These are phyloP conservation scores for Ophion slaviceki DNA, from an alignment of 2,888 invertebrate genomes.

Conservation along the genomic window DNA sequence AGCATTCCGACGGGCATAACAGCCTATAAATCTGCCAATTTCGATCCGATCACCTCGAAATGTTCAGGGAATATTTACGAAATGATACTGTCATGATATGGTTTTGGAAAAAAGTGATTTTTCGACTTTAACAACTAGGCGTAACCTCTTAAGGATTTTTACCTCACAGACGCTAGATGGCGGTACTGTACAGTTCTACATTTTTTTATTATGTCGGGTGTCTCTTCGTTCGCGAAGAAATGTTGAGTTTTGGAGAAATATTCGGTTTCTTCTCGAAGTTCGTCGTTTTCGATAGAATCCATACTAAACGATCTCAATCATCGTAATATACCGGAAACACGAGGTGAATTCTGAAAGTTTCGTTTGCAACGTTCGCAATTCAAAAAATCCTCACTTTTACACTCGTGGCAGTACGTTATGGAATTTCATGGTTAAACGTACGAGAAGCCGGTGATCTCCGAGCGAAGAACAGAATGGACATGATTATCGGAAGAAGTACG, in stretches of 20 bases:
- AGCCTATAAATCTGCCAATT: too few species aligned
- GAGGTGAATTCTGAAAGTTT: neutral
- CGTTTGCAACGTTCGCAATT: neutral
- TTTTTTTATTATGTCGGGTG: neutral
- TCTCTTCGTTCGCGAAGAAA: constrained; percentile 10
- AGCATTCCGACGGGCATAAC: too few species aligned
- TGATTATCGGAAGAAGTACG: constrained; percentile 69
- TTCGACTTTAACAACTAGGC: too few species aligned
- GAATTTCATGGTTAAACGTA: constrained; percentile 60
- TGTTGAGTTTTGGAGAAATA: constrained; percentile 1
- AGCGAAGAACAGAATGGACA: constrained; percentile 70
- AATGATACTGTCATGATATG: too few species aligned
- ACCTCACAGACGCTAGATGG: neutral
- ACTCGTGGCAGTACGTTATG: constrained; percentile 26
- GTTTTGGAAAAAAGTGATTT: too few species aligned
- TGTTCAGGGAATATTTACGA: too few species aligned
- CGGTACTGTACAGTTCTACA: constrained; percentile 10
- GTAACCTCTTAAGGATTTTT: neutral
- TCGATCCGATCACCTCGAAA: too few species aligned
- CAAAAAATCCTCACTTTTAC: neutral
- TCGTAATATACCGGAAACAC: neutral
- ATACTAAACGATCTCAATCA: neutral
- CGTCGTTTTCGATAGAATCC: neutral
- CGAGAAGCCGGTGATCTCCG: constrained; percentile 22
- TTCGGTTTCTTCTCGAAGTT: neutral